phyloP scores from a whole-genome alignment of 2,113 vertebrate genomes.

The Candoia aspera region DNA sequence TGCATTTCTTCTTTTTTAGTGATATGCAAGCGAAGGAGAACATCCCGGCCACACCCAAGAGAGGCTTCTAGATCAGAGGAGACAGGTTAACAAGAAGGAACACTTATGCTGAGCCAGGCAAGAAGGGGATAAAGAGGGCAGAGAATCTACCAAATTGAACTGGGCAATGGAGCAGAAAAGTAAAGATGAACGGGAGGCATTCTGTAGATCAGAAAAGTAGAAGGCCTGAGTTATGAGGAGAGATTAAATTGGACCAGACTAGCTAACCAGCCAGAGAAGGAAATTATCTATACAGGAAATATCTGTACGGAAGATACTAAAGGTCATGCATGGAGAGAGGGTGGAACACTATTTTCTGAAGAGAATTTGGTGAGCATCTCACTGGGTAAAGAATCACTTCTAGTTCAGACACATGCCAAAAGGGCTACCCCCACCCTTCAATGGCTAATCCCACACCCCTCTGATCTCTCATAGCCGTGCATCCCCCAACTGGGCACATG shows the following conservation, averaged over 20 bases:
- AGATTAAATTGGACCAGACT: constrained; percentile 11
- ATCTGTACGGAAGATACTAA: neutral
- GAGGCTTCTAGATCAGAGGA: neutral
- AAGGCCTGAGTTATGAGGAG: constrained; percentile 10
- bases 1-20: neutral
- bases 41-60: neutral
- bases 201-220: neutral
- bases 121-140: constrained; percentile 17
- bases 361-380: no score
- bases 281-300: neutral
- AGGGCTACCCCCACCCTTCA: neutral
- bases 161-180: constrained; percentile 30
- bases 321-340: neutral
- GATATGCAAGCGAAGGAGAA: neutral
- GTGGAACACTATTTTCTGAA: neutral
- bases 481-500: neutral
- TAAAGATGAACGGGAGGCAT: constrained; percentile 7
- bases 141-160: constrained; percentile 12
- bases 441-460: neutral
- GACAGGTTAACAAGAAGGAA: constrained; percentile 10
- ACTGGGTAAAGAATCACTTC: no score
- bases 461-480: neutral
- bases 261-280: neutral
- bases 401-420: neutral
- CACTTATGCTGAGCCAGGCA: constrained; percentile 4